Base-by-base conservation (phyloP, 2,113 vertebrate genomes). In the Calyptomena viridis region DNA sequence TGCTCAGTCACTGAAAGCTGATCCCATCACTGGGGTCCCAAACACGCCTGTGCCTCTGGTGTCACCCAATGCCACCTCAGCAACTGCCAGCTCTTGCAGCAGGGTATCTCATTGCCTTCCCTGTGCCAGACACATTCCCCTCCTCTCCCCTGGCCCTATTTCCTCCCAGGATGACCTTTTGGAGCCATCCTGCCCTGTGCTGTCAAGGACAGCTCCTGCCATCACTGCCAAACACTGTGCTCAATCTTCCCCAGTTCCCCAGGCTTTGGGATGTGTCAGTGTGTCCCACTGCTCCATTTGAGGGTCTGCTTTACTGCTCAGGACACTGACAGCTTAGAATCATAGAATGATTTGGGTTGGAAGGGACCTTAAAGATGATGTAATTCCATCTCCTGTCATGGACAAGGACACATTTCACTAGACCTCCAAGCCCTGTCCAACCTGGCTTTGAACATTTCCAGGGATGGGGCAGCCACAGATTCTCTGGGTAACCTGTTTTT, bases 131-230 rank as follows among this genome's bases (percentile, higher is more conserved):
- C 2, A 1, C 5, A 0, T 9, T 39, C n/a, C 55, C 14, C 39
- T 89, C 25, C 28, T 53, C 42, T 67, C 52, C 46, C 33, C 47
- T 35, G 53, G 21, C 44, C 62, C 5, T 0, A 40, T 27, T 50
- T 19, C 58, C 40, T 40, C 6, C 33, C 50, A 5, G 55, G 59
- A 9, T 1, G 31, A 53, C 80, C 68, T n/a, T 90, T n/a, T 42
- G 9, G 53, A 50, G 60, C 73, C 0, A 0, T 47, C 56, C 73
- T 35, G 22, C 39, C 27, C 35, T 2, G 4, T 0, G 1, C 31
- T 0, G 4, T 10, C 39, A 1, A 30, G 49, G 49, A 46, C 19
- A 17, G 56, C 9, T 7, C 59, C 74, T 74, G 75, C 71, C 28
- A 4, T 8, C 13, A 0, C 56, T 50, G 59, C 28, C 64, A 64